Conservation (phyloP, 2,888 invertebrate genomes). For the Nomada goodeniana region DNA sequence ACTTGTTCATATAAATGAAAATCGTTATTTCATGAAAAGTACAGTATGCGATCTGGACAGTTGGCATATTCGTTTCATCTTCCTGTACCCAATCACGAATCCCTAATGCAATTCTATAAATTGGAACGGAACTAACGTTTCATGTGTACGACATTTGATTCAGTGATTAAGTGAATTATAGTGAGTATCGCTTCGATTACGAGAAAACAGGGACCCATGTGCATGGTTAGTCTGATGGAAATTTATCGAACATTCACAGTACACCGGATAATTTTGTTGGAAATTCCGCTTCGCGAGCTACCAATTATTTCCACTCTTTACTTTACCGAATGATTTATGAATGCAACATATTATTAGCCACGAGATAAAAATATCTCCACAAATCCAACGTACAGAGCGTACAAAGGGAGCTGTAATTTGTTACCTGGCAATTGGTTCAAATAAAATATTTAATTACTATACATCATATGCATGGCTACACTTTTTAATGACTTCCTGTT, state of each 20-base stretch:
- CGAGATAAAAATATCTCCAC: not conserved
- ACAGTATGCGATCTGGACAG: no score
- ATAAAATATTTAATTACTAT: not conserved
- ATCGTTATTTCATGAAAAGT: no score
- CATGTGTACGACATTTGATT: not conserved
- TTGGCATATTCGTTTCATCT: no score
- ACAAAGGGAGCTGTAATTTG: not conserved
- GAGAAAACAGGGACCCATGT: not conserved
- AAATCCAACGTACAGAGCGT: no score
- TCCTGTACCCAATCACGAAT: not conserved
- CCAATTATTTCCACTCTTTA: conserved; percentile 16
- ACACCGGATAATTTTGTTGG: conserved; percentile 11
- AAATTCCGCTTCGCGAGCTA: not conserved
- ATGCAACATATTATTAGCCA: not conserved
- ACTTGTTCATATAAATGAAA: no score
- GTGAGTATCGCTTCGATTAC: not conserved
- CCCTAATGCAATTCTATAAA: not conserved
- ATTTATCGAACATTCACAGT: conserved; percentile 22
- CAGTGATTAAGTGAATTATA: conserved; percentile 1
- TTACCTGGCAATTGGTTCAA: not conserved
- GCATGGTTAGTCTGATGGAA: conserved; percentile 5
- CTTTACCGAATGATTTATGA: conserved; percentile 1
- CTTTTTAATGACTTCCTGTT: no score
- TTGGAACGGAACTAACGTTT: not conserved
- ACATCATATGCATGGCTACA: no score